Evolutionary conservation across 2,797 vertebrate genomes (phyloP).

Genomic region (Argentina silus): DNA sequence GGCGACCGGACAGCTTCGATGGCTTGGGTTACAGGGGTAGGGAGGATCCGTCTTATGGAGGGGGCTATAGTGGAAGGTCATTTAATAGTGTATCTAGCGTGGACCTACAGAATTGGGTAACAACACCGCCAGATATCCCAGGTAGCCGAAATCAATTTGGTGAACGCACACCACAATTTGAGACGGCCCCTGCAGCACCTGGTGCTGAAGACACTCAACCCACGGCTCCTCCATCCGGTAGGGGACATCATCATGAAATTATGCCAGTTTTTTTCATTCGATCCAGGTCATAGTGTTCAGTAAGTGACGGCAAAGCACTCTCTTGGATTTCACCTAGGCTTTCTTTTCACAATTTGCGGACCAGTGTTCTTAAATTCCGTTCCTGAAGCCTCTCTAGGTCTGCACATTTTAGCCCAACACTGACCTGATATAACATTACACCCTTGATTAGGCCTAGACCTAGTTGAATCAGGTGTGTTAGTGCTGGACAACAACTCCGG

Average conservation of each 20-base stretch:
- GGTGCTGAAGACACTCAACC: constrained; percentile 48
- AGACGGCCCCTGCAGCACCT: constrained; percentile 58
- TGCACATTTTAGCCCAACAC: too few species aligned
- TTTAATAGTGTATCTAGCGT: constrained; percentile 77
- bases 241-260: not conserved
- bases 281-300: not conserved
- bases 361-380: too few species aligned
- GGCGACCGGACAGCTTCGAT: constrained; percentile 91
- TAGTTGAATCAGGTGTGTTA: too few species aligned
- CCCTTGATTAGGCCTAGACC: too few species aligned
- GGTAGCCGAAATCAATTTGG: constrained; percentile 91
- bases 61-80: constrained; percentile 76
- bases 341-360: too few species aligned
- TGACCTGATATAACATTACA: too few species aligned
- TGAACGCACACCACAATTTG: constrained; percentile 83
- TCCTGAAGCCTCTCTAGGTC: too few species aligned
- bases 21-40: constrained; percentile 86
- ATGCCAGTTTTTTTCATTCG: not conserved
- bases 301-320: too few species aligned
- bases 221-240: constrained; percentile 56
- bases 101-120: constrained; percentile 87
- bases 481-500: too few species aligned
- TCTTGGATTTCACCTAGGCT: too few species aligned
- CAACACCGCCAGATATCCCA: constrained; percentile 90
- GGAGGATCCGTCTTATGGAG: constrained; percentile 74